These are phyloP conservation scores for Sminthopsis crassicaudata DNA, from an alignment of 2,113 vertebrate species.

Conservation along the genomic window DNA sequence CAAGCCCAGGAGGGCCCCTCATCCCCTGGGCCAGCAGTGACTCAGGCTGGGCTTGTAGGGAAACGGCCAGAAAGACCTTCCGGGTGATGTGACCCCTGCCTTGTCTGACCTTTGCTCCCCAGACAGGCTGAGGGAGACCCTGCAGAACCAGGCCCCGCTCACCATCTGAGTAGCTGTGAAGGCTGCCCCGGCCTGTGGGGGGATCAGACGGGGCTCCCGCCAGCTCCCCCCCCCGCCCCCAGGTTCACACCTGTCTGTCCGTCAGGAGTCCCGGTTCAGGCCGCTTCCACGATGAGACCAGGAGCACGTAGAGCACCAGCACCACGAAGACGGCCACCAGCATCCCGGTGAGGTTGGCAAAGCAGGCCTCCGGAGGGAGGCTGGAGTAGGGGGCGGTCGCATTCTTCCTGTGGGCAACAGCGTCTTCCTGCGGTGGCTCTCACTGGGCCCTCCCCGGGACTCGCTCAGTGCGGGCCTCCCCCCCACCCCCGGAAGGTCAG, in stretches of 20 bases:
- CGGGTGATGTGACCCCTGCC: neutral
- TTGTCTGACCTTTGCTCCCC: too few species aligned
- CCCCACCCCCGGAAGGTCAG: neutral
- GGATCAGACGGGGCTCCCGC: too few species aligned
- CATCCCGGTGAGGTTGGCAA: constrained; percentile 90
- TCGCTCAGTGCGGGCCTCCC: neutral
- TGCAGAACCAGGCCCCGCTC: too few species aligned
- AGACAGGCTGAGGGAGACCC: too few species aligned
- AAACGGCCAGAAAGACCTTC: neutral
- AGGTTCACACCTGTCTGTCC: constrained; percentile 69
- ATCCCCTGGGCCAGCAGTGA: neutral
- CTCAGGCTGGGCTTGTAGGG: too few species aligned
- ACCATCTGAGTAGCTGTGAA: too few species aligned
- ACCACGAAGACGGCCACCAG: constrained; percentile 89
- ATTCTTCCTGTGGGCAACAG: constrained; percentile 80
- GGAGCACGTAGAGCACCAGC: constrained; percentile 89
- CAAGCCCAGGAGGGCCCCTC: too few species aligned
- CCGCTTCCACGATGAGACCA: constrained; percentile 89
- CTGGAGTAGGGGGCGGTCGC: constrained; percentile 78
- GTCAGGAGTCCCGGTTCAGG: constrained; percentile 81
- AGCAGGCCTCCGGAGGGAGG: constrained; percentile 89
- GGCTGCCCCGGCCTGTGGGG: too few species aligned
- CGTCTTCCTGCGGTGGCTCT: neutral
- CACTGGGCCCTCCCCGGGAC: neutral
- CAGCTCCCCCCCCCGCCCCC: neutral